A percentile compares a stretch with the other conserved stretches of the same genome.
phyloP scores from a whole-genome alignment of 1,140 invertebrate genomes.

The Neotoxoptera formosana region DNA sequence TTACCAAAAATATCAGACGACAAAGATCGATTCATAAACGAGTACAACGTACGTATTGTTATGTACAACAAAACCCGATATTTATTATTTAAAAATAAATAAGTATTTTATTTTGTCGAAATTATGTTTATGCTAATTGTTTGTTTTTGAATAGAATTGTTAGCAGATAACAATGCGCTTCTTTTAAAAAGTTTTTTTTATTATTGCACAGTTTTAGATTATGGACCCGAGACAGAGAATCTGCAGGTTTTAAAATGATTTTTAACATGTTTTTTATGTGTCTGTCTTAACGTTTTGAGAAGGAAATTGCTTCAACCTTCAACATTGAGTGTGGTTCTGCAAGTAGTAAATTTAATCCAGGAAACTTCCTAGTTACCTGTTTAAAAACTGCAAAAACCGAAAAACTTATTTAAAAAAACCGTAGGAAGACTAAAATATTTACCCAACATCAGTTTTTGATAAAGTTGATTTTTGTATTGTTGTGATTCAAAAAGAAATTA shows the following conservation, averaged over 20 bases:
- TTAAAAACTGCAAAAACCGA: not conserved
- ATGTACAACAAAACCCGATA: not conserved
- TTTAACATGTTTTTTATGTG: not conserved
- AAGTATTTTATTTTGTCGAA: not conserved
- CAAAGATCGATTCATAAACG: not conserved
- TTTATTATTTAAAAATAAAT: constrained; percentile 17
- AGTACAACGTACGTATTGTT: not conserved
- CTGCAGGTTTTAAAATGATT: not conserved
- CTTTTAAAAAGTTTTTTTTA: not conserved
- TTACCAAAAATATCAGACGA: not conserved
- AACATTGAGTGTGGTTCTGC: not conserved
- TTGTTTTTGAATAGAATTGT: constrained; percentile 3
- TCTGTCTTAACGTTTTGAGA: not conserved
- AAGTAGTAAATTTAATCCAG: not conserved
- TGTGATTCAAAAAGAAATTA: not conserved
- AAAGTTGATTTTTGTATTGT: not conserved
- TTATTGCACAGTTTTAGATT: not conserved
- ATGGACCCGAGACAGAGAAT: not conserved
- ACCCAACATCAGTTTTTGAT: not conserved
- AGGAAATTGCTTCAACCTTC: not conserved
- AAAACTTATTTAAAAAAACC: not conserved
- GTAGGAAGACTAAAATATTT: not conserved
- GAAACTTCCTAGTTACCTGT: not conserved
- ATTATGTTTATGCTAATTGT: not conserved
- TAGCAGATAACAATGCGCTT: not conserved